Evolutionary conservation across 2,888 invertebrate species (phyloP).

Genomic region (Habroteleia sp.): DNA sequence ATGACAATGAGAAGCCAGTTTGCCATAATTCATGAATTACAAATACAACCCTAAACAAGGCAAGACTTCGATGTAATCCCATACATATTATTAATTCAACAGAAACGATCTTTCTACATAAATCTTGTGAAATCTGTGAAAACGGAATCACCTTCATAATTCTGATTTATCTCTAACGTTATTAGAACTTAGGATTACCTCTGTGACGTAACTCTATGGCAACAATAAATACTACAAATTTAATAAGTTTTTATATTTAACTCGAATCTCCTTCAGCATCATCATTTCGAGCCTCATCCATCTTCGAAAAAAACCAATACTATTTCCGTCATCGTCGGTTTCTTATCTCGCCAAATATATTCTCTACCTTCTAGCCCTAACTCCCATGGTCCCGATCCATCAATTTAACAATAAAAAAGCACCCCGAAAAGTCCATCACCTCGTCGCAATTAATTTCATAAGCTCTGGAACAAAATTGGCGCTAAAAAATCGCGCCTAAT

Average conservation of each 20-base stretch:
- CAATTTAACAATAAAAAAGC: conserved; percentile 10
- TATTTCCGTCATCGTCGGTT: conserved; percentile 1
- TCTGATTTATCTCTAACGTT: conserved; percentile 29
- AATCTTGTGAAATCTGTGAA: conserved; percentile 9
- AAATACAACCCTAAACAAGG: conserved; percentile 1
- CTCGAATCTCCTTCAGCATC: conserved; percentile 17
- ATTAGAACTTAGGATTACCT: conserved; percentile 29
- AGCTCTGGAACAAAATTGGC: conserved; percentile 1
- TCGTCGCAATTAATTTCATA: conserved; percentile 29
- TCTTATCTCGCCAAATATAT: conserved; percentile 6
- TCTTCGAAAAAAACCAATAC: conserved; percentile 13
- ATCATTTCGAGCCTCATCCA: not conserved
- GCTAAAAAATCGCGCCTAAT: conserved; percentile 22
- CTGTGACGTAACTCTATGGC: conserved; percentile 4
- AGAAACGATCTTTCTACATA: conserved; percentile 21
- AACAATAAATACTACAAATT: conserved; percentile 32
- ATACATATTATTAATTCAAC: conserved; percentile 2
- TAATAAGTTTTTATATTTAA: conserved; percentile 36
- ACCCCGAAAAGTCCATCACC: conserved; percentile 5
- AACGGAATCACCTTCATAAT: conserved; percentile 23
- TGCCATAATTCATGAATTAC: conserved; percentile 12
- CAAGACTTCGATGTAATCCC: conserved; percentile 1
- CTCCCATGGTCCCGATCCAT: conserved; percentile 23
- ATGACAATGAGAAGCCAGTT: not conserved
- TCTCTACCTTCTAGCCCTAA: conserved; percentile 1